Evolutionary conservation across 2,797 vertebrate genomes (phyloP).

Genomic region (Chromis chromis): DNA sequence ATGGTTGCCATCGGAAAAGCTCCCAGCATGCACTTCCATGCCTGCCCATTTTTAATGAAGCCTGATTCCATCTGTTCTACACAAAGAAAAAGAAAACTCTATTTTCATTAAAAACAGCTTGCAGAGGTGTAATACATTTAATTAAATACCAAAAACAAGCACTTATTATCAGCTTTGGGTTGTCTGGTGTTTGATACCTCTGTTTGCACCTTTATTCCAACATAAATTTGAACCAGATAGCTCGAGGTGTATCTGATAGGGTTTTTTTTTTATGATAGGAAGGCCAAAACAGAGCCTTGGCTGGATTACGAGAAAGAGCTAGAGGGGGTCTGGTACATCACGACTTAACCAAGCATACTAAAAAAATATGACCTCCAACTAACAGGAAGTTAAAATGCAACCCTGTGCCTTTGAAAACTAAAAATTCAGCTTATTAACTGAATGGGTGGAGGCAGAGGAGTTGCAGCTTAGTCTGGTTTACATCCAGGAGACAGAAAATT

Average conservation of each 20-base stretch:
- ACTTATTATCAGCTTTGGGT: slow-evolving; percentile 26
- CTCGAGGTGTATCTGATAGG: slow-evolving; percentile 32
- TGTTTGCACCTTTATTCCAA: slow-evolving; percentile 33
- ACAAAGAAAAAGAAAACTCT: slow-evolving; percentile 40
- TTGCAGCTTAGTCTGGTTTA: slow-evolving; percentile 16
- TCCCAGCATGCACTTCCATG: slow-evolving; percentile 69
- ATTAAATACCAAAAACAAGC: slow-evolving; percentile 37
- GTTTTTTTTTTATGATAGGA: slow-evolving; percentile 20
- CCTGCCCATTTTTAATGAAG: slow-evolving; percentile 74
- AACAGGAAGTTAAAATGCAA: slow-evolving; percentile 31
- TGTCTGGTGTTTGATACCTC: slow-evolving; percentile 26
- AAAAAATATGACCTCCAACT: slow-evolving; percentile 35
- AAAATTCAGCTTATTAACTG: slow-evolving; percentile 23
- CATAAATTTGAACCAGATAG: slow-evolving; percentile 13
- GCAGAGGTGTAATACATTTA: slow-evolving; percentile 29
- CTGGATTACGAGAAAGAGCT: slow-evolving; percentile 18
- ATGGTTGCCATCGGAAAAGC: slow-evolving; percentile 67
- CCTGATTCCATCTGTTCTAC: slow-evolving; percentile 62
- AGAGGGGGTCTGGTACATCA: slow-evolving; percentile 13
- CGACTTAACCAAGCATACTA: slow-evolving; percentile 11
- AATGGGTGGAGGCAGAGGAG: slow-evolving; percentile 2
- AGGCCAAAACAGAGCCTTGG: slow-evolving; percentile 18
- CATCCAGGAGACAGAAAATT: slow-evolving; percentile 28
- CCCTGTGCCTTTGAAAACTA: slow-evolving; percentile 9
- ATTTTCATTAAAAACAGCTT: slow-evolving; percentile 38